Conservation (phyloP, 2,888 invertebrate species). For the Cenopis cana region DNA sequence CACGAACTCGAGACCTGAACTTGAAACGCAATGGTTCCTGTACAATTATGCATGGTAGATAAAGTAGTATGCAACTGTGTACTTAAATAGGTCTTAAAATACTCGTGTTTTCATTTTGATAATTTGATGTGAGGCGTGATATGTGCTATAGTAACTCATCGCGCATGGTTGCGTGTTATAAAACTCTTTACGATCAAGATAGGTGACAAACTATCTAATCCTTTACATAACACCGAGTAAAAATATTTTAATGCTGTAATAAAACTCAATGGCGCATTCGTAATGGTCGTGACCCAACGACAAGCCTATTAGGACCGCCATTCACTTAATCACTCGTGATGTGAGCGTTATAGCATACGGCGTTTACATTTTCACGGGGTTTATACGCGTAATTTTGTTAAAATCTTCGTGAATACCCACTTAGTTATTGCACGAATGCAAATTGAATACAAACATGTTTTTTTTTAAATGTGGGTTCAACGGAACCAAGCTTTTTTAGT, state of each 20-base stretch:
- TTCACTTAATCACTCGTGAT: conserved; percentile 44
- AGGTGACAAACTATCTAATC: conserved; percentile 13
- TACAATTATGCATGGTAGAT: no score
- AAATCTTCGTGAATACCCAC: conserved; percentile 22
- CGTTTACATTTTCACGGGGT: conserved; percentile 33
- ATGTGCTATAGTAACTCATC: no score
- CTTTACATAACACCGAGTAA: conserved; percentile 26
- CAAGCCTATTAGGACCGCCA: conserved; percentile 40
- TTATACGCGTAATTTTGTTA: conserved; percentile 33
- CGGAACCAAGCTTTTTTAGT: not conserved
- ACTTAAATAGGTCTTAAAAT: no score
- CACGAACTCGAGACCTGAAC: no score
- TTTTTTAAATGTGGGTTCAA: not conserved
- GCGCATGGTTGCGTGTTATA: no score
- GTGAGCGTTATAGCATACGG: conserved; percentile 37
- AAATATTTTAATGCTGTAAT: conserved; percentile 38
- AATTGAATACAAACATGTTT: conserved; percentile 4
- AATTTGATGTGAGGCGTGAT: no score
- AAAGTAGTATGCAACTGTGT: no score
- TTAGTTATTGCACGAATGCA: conserved; percentile 9
- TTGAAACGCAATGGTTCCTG: no score
- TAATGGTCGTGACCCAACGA: conserved; percentile 36
- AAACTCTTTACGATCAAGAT: no score
- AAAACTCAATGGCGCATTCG: conserved; percentile 37
- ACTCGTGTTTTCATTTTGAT: no score